Conservation (phyloP, 2,888 invertebrate species). For the Coecobrya sp. region DNA sequence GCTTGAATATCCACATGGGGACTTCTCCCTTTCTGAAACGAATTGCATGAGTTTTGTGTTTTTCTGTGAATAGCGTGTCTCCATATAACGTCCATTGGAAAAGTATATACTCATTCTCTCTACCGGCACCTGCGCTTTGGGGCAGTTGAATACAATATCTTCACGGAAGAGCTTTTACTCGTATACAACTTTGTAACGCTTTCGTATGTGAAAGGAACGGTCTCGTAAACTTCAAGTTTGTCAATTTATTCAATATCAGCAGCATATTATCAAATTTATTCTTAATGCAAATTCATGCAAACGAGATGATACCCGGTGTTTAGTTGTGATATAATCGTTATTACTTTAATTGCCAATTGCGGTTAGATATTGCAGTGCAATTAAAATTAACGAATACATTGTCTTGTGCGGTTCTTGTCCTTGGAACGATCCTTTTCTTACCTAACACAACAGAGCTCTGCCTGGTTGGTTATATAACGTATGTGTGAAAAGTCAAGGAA, state of each 20-base stretch:
- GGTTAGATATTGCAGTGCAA: conserved; percentile 31
- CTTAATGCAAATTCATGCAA: conserved; percentile 3
- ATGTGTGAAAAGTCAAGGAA: not conserved
- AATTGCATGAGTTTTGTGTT: conserved; percentile 41
- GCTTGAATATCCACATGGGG: conserved; percentile 65
- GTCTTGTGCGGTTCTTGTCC: conserved; percentile 27
- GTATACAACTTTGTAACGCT: not conserved
- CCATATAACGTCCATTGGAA: not conserved
- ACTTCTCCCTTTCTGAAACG: conserved; percentile 57
- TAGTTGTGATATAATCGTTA: conserved; percentile 44
- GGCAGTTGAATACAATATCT: not conserved
- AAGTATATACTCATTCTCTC: conserved; percentile 10
- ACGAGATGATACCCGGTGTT: conserved; percentile 43
- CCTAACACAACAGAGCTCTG: not conserved
- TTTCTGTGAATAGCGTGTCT: conserved; percentile 16
- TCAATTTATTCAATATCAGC: not conserved
- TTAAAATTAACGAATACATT: conserved; percentile 43
- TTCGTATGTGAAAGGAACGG: not conserved
- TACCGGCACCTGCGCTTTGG: conserved; percentile 44
- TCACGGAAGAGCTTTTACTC: not conserved
- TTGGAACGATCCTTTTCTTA: conserved; percentile 25
- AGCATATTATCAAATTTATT: not conserved
- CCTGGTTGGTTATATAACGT: not conserved
- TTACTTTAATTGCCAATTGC: conserved; percentile 60
- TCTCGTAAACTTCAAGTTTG: not conserved